Conservation (phyloP, 2,113 vertebrate genomes). For the Chaenocephalus aceratus region DNA sequence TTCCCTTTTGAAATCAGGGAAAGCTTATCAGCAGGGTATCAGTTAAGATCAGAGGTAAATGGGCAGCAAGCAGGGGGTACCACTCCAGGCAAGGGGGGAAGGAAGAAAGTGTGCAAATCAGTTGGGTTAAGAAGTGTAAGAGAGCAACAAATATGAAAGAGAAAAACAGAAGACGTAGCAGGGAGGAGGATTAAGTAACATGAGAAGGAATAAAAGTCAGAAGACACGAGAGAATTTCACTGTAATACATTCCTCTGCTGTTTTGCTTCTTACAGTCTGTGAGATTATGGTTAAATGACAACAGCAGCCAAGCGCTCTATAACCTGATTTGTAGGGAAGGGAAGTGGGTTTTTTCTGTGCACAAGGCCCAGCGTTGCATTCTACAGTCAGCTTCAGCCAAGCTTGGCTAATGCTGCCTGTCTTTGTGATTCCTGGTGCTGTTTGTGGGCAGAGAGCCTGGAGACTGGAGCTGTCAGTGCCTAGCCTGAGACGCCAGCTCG, state of each 20-base stretch:
- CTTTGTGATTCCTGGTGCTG: constrained; percentile 56
- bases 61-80: constrained; percentile 27
- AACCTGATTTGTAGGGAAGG: constrained; percentile 47
- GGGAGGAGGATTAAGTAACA: neutral
- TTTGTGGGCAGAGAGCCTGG: constrained; percentile 64
- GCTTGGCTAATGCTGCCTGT: constrained; percentile 57
- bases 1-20: constrained; percentile 61
- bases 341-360: constrained; percentile 40
- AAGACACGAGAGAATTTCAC: constrained; percentile 4
- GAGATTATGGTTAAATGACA: constrained; percentile 32
- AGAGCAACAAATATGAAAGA: constrained; percentile 14
- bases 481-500: constrained; percentile 54
- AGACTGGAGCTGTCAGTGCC: constrained; percentile 71
- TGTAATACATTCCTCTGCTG: constrained; percentile 9
- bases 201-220: constrained; percentile 4
- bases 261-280: constrained; percentile 10
- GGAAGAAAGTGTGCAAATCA: neutral
- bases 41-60: constrained; percentile 64
- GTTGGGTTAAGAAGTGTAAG: neutral
- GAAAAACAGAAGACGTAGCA: neutral
- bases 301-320: constrained; percentile 21
- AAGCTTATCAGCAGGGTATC: constrained; percentile 63
- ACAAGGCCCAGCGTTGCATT: constrained; percentile 34
- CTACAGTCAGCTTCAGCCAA: constrained; percentile 42
- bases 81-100: constrained; percentile 33